These are phyloP conservation scores for Pungitius pungitius DNA, from an alignment of 2,113 vertebrate species.

Conservation along the genomic window DNA sequence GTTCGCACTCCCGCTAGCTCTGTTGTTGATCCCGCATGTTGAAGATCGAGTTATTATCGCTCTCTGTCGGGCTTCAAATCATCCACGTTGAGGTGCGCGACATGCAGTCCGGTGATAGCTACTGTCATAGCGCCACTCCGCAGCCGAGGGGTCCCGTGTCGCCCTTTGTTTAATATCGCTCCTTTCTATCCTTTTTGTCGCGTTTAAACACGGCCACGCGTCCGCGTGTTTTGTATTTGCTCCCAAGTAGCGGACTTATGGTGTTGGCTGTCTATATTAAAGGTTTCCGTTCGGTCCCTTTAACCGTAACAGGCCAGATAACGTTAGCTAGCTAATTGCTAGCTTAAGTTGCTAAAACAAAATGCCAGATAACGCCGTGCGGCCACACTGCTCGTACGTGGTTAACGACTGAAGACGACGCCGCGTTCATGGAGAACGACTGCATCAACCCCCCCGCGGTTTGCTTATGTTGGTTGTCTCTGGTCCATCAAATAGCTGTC, in stretches of 20 bases:
- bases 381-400: no score
- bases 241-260: accelerated
- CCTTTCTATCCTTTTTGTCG: neutral
- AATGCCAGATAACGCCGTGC: neutral
- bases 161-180: constrained; percentile 36
- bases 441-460: neutral
- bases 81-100: no score
- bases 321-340: constrained; percentile 28
- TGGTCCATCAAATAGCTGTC: neutral
- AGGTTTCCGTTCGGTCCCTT: neutral
- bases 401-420: neutral
- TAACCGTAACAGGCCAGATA: neutral
- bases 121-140: neutral
- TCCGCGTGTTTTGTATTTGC: accelerated
- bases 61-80: neutral
- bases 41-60: accelerated
- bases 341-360: constrained; percentile 16
- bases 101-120: neutral
- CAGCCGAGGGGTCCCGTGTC: neutral
- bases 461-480: no score
- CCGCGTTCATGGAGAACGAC: no score
- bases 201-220: neutral
- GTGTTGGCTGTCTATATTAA: accelerated
- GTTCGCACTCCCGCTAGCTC: neutral
- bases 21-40: neutral